These are phyloP conservation scores for Augochlorella aurata DNA, from an alignment of 2,888 invertebrate species.

Conservation along the genomic window DNA sequence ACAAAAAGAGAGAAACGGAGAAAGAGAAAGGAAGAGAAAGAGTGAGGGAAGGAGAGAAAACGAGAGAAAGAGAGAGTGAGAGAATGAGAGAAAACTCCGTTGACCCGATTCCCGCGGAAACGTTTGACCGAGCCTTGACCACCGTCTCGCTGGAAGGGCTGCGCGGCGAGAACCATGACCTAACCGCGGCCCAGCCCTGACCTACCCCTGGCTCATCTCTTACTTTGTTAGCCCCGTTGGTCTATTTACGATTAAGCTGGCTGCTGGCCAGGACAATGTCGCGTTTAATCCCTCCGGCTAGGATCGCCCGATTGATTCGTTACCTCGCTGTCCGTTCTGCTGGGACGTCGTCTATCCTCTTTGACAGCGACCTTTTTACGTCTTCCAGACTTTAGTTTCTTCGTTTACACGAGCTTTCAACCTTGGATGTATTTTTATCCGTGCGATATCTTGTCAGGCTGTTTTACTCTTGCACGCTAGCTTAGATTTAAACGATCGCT, in stretches of 20 bases:
- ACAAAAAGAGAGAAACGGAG: not conserved
- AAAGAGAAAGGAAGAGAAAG: not conserved
- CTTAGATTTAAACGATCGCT: too few species aligned
- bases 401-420: not conserved
- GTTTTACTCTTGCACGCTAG: too few species aligned
- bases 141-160: conserved; percentile 22
- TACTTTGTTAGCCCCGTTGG: conserved; percentile 31
- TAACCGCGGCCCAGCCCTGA: conserved; percentile 46
- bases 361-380: not conserved
- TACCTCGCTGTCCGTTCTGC: not conserved
- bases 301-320: conserved; percentile 1
- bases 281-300: not conserved
- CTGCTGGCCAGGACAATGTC: conserved; percentile 34
- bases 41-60: too few species aligned
- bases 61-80: not conserved
- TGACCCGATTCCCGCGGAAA: conserved; percentile 36
- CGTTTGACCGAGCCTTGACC: conserved; percentile 42
- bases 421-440: not conserved
- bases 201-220: conserved; percentile 28
- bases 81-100: not conserved
- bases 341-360: not conserved
- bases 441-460: not conserved
- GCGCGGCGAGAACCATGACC: conserved; percentile 42
- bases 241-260: conserved; percentile 41
- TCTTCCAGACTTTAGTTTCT: not conserved